Conservation (phyloP, 2,888 invertebrate genomes). For the Thysanoteuthis rhombus region DNA sequence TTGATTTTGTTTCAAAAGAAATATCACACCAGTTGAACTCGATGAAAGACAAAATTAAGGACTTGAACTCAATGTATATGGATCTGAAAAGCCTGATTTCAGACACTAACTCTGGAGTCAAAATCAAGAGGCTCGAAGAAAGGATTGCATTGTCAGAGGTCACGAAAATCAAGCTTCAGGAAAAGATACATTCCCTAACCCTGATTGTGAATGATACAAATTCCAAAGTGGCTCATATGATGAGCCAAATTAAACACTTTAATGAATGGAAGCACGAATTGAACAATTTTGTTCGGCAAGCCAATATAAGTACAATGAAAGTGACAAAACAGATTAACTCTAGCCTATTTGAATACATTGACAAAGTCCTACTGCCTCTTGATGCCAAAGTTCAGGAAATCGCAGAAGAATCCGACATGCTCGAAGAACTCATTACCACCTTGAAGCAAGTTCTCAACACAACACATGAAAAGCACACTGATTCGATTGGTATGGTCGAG, state of each 20-base stretch:
- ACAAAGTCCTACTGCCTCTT: not conserved
- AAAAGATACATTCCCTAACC: not conserved
- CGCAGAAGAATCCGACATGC: not conserved
- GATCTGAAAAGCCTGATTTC: not conserved
- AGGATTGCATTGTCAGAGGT: not conserved
- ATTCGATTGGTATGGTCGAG: not conserved
- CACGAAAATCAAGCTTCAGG: not conserved
- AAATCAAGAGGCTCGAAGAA: not conserved
- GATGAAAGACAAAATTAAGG: not conserved
- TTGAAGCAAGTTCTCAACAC: constrained; percentile 22
- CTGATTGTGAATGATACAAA: not conserved
- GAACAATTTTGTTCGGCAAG: not conserved
- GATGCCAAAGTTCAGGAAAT: constrained; percentile 23
- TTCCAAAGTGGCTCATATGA: not conserved
- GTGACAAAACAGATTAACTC: not conserved
- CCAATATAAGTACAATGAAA: not conserved
- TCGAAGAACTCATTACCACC: not conserved
- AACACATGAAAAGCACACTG: constrained; percentile 14
- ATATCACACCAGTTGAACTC: not conserved
- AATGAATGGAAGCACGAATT: not conserved
- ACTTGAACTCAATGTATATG: not conserved
- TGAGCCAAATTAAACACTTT: not conserved
- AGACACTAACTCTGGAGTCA: not conserved
- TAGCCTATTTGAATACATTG: constrained; percentile 13
- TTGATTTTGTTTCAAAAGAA: not conserved